phyloP scores from a whole-genome alignment of 1,140 invertebrate species.

The Harpegnathos saltator region DNA sequence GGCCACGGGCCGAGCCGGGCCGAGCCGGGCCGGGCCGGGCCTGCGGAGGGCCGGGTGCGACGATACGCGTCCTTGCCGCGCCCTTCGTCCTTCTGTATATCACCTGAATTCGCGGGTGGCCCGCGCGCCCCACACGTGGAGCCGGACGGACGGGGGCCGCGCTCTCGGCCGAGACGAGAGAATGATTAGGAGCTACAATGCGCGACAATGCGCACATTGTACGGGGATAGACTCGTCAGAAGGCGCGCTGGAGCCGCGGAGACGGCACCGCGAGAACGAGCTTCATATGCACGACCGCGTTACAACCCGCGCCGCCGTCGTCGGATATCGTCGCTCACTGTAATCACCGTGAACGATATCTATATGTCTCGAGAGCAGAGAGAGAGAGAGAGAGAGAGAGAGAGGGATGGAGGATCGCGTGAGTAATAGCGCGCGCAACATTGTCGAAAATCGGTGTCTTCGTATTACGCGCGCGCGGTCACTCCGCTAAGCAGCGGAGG shows the following conservation, averaged over 20 bases:
- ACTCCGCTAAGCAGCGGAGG: background rate
- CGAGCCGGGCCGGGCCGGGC: background rate
- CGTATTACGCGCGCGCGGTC: conserved; percentile 5
- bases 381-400: no score
- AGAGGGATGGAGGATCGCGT: conserved; percentile 17
- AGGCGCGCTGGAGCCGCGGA: background rate
- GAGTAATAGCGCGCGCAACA: conserved; percentile 6
- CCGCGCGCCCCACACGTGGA: conserved; percentile 25
- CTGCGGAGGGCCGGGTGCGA: conserved; percentile 18
- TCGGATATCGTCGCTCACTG: background rate
- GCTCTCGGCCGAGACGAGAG: background rate
- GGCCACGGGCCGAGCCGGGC: conserved; percentile 14
- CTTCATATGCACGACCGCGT: no score
- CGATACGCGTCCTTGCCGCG: conserved; percentile 49
- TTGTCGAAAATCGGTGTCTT: conserved; percentile 15
- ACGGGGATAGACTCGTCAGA: background rate
- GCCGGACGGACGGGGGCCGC: background rate
- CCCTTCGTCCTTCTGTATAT: conserved; percentile 44
- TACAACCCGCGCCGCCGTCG: background rate
- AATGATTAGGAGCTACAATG: conserved; percentile 12
- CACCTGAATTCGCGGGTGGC: conserved; percentile 50
- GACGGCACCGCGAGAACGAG: no score
- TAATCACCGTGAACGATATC: background rate
- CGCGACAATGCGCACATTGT: background rate
- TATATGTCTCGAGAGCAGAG: background rate